These are phyloP conservation scores for Apis florea DNA, from an alignment of 1,140 invertebrate species.

Conservation along the genomic window DNA sequence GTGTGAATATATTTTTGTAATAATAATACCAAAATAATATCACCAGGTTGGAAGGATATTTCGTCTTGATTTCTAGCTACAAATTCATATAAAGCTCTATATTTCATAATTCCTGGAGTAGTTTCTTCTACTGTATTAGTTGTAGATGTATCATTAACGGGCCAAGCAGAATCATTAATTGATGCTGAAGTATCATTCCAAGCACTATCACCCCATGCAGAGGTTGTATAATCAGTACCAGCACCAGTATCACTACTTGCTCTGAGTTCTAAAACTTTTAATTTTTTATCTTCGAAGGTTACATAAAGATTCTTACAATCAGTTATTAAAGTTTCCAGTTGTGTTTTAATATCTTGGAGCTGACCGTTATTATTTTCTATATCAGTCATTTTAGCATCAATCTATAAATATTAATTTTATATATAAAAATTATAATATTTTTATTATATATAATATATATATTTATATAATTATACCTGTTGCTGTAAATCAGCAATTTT, in stretches of 20 bases:
- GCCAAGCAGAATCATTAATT: slow-evolving; percentile 79
- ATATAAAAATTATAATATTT: not conserved
- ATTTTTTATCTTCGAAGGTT: slow-evolving; percentile 83
- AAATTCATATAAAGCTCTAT: slow-evolving; percentile 96
- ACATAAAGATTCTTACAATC: slow-evolving; percentile 82
- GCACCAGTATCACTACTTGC: slow-evolving; percentile 34
- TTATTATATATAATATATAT: not conserved
- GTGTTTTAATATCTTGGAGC: slow-evolving; percentile 85
- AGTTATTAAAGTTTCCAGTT: slow-evolving; percentile 81
- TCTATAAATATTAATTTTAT: slow-evolving; percentile 75
- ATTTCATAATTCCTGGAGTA: slow-evolving; percentile 84
- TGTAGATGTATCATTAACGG: slow-evolving; percentile 75
- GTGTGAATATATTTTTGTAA: not conserved
- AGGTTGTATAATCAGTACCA: slow-evolving; percentile 60
- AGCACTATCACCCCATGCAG: slow-evolving; percentile 66
- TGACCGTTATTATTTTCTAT: slow-evolving; percentile 91
- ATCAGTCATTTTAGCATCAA: slow-evolving; percentile 89
- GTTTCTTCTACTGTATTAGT: slow-evolving; percentile 69
- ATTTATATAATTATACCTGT: slow-evolving; percentile 77
- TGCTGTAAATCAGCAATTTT: slow-evolving; percentile 85
- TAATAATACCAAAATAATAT: slow-evolving; percentile 90
- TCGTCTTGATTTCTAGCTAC: slow-evolving; percentile 95
- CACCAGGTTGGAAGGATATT: slow-evolving; percentile 95
- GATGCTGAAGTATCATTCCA: slow-evolving; percentile 77
- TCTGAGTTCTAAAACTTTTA: slow-evolving; percentile 76